Conservation (phyloP, 2,888 invertebrate genomes). For the Mythimna loreyi region DNA sequence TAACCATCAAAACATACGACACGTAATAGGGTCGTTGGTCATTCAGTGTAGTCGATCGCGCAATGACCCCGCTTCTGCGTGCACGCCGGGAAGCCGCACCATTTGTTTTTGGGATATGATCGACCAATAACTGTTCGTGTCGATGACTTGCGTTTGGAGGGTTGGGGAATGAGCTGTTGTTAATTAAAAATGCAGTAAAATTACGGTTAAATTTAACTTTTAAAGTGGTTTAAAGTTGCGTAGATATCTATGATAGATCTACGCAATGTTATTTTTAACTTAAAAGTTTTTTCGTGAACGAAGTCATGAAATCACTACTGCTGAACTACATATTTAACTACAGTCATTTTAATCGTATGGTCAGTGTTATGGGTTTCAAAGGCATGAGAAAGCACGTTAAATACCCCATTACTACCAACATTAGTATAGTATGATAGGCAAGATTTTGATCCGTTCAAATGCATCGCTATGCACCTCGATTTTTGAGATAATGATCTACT, state of each 20-base stretch:
- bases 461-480: constrained; percentile 31
- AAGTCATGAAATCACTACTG: neutral
- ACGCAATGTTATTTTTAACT: constrained; percentile 14
- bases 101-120: constrained; percentile 81
- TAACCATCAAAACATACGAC: constrained; percentile 67
- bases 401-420: constrained; percentile 24
- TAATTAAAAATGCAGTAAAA: constrained; percentile 56
- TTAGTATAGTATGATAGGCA: constrained; percentile 21
- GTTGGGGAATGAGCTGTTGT: constrained; percentile 57
- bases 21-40: constrained; percentile 80
- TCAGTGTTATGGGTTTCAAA: neutral
- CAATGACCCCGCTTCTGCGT: constrained; percentile 83
- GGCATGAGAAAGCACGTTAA: constrained; percentile 16
- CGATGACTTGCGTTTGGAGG: constrained; percentile 65
- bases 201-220: constrained; percentile 47
- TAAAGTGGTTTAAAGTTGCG: constrained; percentile 28
- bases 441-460: constrained; percentile 10
- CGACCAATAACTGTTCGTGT: constrained; percentile 71
- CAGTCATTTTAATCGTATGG: neutral
- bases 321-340: neutral
- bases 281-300: neutral
- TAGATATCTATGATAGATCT: neutral
- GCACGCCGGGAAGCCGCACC: constrained; percentile 72
- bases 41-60: constrained; percentile 85
- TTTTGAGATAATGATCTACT: constrained; percentile 74